Evolutionary conservation across 1,140 invertebrate species (phyloP), one percentile per base, ranked within the genome.

Genomic region (Medauroidea extradentata): DNA sequence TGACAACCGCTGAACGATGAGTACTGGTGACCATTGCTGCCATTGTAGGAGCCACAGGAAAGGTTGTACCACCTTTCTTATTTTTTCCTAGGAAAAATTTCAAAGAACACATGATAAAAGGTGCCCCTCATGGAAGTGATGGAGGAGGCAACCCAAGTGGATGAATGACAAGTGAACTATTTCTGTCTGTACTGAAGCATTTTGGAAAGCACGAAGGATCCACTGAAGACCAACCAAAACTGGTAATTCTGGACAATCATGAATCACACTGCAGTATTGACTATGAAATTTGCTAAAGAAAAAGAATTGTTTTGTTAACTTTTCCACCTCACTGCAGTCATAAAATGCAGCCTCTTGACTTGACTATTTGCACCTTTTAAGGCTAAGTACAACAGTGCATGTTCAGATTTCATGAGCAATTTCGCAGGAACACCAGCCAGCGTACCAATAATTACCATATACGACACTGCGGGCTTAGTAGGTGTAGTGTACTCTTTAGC

Each of bases 291-390:
- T 18, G 69, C 65, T 24, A 52, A 64, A 39, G 61, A 73, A 65
- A 73, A 64, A 65, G 67, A 11, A 66, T 74, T 16, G 57, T 67
- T 29, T 43, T 75, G n/a, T 43, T 73, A 9, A 69, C 64, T 14
- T 65, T 73, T 29, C 67, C 64, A 24, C 67, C 63, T 3, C 69
- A 71, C 48, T 69, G 66, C 44, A 65, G 54, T 21, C 68, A 76
- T 42, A 73, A 71, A 59, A 62, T 78, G 2, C 75, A 79, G 59
- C 75, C 74, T 14, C 60, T 78, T 3, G 74, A 76, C 63, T 43
- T 65, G 42, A 67, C 68, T 24, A 67, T 72, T 63, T 65, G 67
- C 64, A 2, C 68, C 71, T 23, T 72, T 76, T 7, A 75, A 75
- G 53, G 57, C 19, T 0, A 59, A 60, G 11, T 34, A 34, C 29